These are phyloP conservation scores for Gortyna flavago DNA, from an alignment of 2,888 invertebrate genomes.

Conservation along the genomic window DNA sequence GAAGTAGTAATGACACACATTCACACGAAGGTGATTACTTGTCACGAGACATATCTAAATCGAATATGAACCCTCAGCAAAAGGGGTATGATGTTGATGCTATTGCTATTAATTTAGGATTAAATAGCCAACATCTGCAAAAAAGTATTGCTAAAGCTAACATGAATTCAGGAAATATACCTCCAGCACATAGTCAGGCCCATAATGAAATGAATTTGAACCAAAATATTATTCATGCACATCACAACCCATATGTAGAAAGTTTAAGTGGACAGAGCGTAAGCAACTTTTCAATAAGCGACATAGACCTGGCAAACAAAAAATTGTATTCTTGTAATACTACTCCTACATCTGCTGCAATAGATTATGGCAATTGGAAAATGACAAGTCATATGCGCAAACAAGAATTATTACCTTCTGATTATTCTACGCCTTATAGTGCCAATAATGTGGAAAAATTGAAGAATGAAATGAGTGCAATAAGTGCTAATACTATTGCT, in stretches of 20 bases:
- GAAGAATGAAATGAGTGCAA: conserved; percentile 75
- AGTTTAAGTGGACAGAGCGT: conserved; percentile 75
- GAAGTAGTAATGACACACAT: conserved; percentile 74
- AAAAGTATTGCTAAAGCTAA: conserved; percentile 76
- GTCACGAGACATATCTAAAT: conserved; percentile 74
- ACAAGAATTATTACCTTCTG: conserved; percentile 82
- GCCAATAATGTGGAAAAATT: conserved; percentile 78
- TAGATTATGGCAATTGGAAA: conserved; percentile 87
- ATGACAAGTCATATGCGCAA: conserved; percentile 81
- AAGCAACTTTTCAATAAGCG: conserved; percentile 83
- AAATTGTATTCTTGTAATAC: conserved; percentile 82
- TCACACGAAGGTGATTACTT: conserved; percentile 72
- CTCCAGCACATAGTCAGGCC: conserved; percentile 80
- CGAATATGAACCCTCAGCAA: conserved; percentile 73
- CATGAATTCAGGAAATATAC: conserved; percentile 74
- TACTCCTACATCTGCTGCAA: conserved; percentile 74
- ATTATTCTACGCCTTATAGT: conserved; percentile 82
- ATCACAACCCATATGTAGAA: conserved; percentile 83
- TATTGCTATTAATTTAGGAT: conserved; percentile 85
- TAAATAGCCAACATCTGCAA: conserved; percentile 80
- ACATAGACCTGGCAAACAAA: conserved; percentile 86
- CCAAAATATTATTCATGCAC: conserved; percentile 81
- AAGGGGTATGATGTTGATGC: conserved; percentile 84
- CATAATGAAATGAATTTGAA: conserved; percentile 76
- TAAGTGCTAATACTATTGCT: conserved; percentile 75